Conservation (phyloP, 1,140 invertebrate species). For the Drosophila kurseongensis region DNA sequence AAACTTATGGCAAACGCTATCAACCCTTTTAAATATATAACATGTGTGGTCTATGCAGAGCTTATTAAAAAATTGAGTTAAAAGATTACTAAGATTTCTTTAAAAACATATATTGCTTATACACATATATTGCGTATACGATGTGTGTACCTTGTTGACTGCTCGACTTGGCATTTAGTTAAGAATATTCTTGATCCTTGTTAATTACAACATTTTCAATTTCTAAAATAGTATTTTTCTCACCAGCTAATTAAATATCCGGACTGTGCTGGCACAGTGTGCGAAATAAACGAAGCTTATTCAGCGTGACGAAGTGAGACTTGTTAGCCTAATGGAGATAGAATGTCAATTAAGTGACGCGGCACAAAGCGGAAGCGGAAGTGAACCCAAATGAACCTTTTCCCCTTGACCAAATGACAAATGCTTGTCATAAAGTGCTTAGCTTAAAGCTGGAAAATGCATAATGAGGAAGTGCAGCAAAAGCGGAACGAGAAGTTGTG, state of each 20-base stretch:
- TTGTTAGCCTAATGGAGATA: constrained; percentile 20
- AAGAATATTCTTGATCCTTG: background rate
- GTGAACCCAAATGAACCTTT: constrained; percentile 1
- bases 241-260: background rate
- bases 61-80: background rate
- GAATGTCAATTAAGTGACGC: constrained; percentile 34
- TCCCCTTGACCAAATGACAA: constrained; percentile 23
- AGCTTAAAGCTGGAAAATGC: constrained; percentile 11
- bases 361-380: constrained; percentile 33
- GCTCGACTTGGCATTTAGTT: no score
- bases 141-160: no score
- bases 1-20: constrained; percentile 18
- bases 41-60: background rate
- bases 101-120: no score
- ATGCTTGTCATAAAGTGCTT: constrained; percentile 21
- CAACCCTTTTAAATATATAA: constrained; percentile 14
- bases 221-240: background rate
- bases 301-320: constrained; percentile 15
- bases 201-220: background rate
- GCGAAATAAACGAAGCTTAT: background rate
- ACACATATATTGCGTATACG: no score
- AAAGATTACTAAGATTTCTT: no score
- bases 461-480: constrained; percentile 14
- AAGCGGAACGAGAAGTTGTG: constrained; percentile 8
- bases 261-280: background rate